Percentiles rank a stretch among this genome's conserved stretches.
Evolutionary conservation across 2,797 vertebrate species (phyloP).

Genomic region (Hippopotamyrus pictus): DNA sequence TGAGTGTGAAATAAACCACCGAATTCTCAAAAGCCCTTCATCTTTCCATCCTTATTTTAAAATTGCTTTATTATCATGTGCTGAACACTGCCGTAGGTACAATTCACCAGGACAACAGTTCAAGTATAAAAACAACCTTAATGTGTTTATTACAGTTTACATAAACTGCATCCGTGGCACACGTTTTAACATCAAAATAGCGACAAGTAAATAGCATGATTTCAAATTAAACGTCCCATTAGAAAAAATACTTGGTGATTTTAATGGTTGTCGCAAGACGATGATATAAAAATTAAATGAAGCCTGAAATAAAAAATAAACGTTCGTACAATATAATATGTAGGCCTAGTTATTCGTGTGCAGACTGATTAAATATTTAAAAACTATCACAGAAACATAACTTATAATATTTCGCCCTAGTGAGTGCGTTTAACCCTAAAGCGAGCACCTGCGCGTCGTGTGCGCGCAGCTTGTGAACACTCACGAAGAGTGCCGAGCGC

Average conservation of each 20-base stretch:
- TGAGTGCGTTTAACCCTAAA: not conserved
- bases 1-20: constrained; percentile 71
- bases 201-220: not conserved
- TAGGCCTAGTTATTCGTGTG: not conserved
- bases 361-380: not conserved
- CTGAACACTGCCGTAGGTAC: not conserved
- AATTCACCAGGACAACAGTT: not conserved
- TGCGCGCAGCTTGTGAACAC: not conserved
- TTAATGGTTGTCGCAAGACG: not conserved
- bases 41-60: constrained; percentile 18
- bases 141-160: not conserved
- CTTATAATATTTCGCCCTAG: not conserved
- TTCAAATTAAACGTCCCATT: not conserved
- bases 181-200: not conserved
- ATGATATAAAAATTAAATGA: not conserved
- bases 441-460: not conserved
- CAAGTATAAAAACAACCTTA: not conserved
- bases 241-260: not conserved
- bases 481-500: not conserved
- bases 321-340: not conserved
- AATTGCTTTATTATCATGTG: not conserved
- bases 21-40: constrained; percentile 39
- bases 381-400: not conserved
- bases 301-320: not conserved
- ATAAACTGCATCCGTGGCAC: not conserved